Evolutionary conservation across 1,140 invertebrate species (phyloP).

Genomic region (Aphelinus atriplicis): DNA sequence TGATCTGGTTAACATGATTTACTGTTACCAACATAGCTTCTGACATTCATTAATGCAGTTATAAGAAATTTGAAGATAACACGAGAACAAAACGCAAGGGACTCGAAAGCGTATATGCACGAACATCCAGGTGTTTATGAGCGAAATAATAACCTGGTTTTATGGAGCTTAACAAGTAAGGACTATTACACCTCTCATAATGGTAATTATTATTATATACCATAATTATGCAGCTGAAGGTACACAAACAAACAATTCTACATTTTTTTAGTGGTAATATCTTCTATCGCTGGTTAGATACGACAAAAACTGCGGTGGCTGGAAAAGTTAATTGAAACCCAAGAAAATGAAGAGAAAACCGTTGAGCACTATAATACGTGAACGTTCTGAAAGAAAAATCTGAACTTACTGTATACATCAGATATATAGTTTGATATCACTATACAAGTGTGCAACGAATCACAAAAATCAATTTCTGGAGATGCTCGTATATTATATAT

Average conservation of each 20-base stretch:
- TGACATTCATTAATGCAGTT: slow-evolving; percentile 1
- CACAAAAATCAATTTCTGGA: too few species aligned
- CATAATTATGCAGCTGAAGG: slow-evolving; percentile 45
- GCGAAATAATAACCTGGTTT: slow-evolving; percentile 53
- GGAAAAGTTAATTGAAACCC: not conserved
- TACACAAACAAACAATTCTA: slow-evolving; percentile 30
- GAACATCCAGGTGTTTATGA: slow-evolving; percentile 53
- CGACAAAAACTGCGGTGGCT: slow-evolving; percentile 3
- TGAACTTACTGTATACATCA: too few species aligned
- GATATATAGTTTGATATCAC: too few species aligned
- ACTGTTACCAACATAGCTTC: slow-evolving; percentile 18
- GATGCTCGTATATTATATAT: too few species aligned
- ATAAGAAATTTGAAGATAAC: slow-evolving; percentile 35
- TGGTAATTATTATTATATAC: slow-evolving; percentile 54
- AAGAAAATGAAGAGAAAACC: slow-evolving; percentile 9
- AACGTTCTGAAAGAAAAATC: too few species aligned
- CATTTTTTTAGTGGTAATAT: slow-evolving; percentile 28
- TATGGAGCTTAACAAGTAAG: slow-evolving; percentile 55
- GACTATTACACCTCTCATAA: slow-evolving; percentile 51
- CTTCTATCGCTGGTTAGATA: not conserved
- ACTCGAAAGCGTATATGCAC: slow-evolving; percentile 19
- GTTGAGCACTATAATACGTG: too few species aligned
- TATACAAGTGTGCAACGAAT: too few species aligned
- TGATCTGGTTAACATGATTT: slow-evolving; percentile 19
- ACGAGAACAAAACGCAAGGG: slow-evolving; percentile 32